Evolutionary conservation across 2,888 invertebrate genomes (phyloP), one percentile per base, ranked within the genome.

Genomic region (Thecocarcelia acutangulata): DNA sequence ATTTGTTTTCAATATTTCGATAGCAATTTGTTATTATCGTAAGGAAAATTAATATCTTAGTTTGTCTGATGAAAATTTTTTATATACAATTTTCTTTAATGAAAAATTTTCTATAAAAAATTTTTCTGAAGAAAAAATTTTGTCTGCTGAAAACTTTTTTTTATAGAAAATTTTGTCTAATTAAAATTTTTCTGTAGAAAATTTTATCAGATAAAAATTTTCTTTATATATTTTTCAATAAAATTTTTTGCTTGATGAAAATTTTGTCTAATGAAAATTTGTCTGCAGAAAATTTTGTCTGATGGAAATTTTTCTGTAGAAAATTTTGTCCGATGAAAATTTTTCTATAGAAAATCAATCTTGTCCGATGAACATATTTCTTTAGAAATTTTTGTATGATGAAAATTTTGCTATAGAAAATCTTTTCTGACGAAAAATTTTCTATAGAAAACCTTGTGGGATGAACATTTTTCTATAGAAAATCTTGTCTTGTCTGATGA

Each of bases 401-500:
- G n/a, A 40, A 9, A 61, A 46, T 4, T 44, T 63, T 63, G 28
- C 12, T 48, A 46, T 12, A 48, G 4, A n/a, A 63, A 63, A n/a
- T 21, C n/a, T 42, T 21, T 13, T 40, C 6, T 1, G 6, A n/a
- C n/a, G 8, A 59, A 21, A 40, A 9, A n/a, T 21, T 59, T 59
- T 59, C 8, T 13, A 13, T 40, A 40, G 4, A 42, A 19, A 19
- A 13, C 15, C 37, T 59, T 46, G 17, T 6, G 3, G 0, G 12
- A 15, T 17, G 11, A 44, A 6, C 17, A 46, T 15, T 17, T 28
- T 44, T 46, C 12, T 33, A 24, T 28, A 48, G 17, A 46, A 63
- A 24, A 24, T 17, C 12, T 24, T 15, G 28, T n/a, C 11, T 1
- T 28, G 21, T 46, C 15, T 0, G 24, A 15, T 15, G 3, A 59